These are phyloP conservation scores for Zeuzera pyrina DNA, from an alignment of 2,888 invertebrate species.

Conservation along the genomic window DNA sequence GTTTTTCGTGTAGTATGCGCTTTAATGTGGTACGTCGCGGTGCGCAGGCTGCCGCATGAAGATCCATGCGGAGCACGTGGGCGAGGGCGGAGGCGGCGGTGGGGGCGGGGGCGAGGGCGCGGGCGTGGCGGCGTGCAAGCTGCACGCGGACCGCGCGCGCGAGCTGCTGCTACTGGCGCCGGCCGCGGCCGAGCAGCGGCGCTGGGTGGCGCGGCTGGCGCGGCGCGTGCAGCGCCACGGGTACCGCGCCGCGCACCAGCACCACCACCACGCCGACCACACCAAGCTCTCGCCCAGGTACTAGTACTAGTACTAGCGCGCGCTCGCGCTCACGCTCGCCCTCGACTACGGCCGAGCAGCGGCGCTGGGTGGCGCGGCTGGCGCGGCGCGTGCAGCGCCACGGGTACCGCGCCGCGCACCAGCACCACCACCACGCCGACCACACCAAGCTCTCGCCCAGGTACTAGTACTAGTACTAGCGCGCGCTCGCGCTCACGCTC, in stretches of 20 bases:
- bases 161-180: conserved; percentile 93
- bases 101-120: conserved; percentile 82
- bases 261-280: conserved; percentile 72
- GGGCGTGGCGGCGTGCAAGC: conserved; percentile 95
- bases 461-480: too few species aligned
- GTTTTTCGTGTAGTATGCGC: too few species aligned
- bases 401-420: conserved; percentile 95
- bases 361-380: conserved; percentile 92
- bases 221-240: conserved; percentile 95
- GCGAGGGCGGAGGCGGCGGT: conserved; percentile 80
- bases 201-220: conserved; percentile 93
- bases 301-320: too few species aligned
- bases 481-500: conserved; percentile 96
- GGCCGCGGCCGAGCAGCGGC: conserved; percentile 89
- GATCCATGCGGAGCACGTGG: conserved; percentile 97
- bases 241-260: conserved; percentile 93
- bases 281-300: conserved; percentile 45
- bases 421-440: conserved; percentile 74
- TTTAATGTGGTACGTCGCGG: background rate
- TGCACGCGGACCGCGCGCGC: conserved; percentile 96
- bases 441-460: conserved; percentile 48
- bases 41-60: conserved; percentile 92
- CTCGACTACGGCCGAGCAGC: conserved; percentile 87
- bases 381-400: conserved; percentile 94
- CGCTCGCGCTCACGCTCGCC: conserved; percentile 96